These are phyloP conservation scores for Bunonema sp. DNA, from an alignment of 2,888 invertebrate species.

Conservation along the genomic window DNA sequence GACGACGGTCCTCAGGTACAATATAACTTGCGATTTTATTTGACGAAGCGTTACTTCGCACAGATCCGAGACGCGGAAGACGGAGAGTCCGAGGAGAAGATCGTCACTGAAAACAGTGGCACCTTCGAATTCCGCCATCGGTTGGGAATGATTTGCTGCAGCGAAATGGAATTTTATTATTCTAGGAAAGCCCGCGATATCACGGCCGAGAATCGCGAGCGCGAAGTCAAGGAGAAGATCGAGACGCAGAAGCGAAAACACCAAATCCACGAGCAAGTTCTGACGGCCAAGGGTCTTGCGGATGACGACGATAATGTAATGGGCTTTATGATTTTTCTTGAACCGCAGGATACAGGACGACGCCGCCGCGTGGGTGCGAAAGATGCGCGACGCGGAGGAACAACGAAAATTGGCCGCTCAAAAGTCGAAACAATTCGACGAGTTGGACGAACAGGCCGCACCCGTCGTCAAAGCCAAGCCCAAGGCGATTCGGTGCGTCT, in stretches of 20 bases:
- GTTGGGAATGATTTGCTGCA: no score
- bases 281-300: conserved; percentile 25
- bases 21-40: background rate
- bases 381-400: conserved; percentile 60
- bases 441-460: conserved; percentile 4
- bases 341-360: no score
- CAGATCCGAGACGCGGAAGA: conserved; percentile 25
- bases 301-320: conserved; percentile 26
- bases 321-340: no score
- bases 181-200: conserved; percentile 50
- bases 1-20: conserved; percentile 9
- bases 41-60: no score
- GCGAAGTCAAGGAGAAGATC: conserved; percentile 67
- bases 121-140: no score
- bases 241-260: conserved; percentile 63
- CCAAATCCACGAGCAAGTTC: conserved; percentile 54
- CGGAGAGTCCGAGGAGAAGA: conserved; percentile 39
- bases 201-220: conserved; percentile 58
- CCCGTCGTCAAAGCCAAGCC: conserved; percentile 1
- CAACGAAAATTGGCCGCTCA: conserved; percentile 71
- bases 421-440: conserved; percentile 16
- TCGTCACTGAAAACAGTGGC: conserved; percentile 49
- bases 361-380: conserved; percentile 71
- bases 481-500: conserved; percentile 1
- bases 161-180: no score